Conservation (phyloP, 2,797 vertebrate genomes). For the Agapornis canus region DNA sequence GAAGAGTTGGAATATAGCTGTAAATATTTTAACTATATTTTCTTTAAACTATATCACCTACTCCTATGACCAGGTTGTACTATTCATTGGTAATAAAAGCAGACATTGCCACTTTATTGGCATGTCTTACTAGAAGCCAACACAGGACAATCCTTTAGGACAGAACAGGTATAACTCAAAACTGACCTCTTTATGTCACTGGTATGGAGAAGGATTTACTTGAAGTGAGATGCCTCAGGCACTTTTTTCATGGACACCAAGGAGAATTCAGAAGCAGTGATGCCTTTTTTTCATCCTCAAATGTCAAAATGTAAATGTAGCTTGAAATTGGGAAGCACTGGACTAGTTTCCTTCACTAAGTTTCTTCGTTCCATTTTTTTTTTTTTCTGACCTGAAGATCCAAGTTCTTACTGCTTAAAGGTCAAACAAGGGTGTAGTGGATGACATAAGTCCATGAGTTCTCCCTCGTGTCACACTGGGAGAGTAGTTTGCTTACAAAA, state of each 20-base stretch:
- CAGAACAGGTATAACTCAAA: not conserved
- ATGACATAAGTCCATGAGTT: not conserved
- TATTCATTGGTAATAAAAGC: not conserved
- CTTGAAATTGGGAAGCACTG: not conserved
- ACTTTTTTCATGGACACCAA: not conserved
- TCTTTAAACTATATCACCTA: not conserved
- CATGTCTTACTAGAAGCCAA: not conserved
- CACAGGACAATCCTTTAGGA: not conserved
- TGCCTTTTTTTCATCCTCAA: not conserved
- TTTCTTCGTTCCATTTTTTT: not conserved
- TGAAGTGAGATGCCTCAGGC: fast-evolving
- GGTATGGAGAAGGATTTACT: not conserved
- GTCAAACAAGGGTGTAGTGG: not conserved
- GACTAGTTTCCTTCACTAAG: not conserved
- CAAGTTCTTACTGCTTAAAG: not conserved
- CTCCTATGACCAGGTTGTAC: not conserved
- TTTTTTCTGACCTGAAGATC: not conserved
- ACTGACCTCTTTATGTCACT: not conserved
- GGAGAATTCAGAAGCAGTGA: not conserved
- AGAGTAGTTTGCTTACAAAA: not conserved
- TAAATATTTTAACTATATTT: not conserved
- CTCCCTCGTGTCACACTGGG: not conserved
- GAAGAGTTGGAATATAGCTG: not conserved
- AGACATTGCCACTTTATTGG: not conserved
- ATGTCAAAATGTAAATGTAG: not conserved